These are phyloP conservation scores for Pachypsylla venusta DNA, from an alignment of 1,140 invertebrate species.

Conservation along the genomic window DNA sequence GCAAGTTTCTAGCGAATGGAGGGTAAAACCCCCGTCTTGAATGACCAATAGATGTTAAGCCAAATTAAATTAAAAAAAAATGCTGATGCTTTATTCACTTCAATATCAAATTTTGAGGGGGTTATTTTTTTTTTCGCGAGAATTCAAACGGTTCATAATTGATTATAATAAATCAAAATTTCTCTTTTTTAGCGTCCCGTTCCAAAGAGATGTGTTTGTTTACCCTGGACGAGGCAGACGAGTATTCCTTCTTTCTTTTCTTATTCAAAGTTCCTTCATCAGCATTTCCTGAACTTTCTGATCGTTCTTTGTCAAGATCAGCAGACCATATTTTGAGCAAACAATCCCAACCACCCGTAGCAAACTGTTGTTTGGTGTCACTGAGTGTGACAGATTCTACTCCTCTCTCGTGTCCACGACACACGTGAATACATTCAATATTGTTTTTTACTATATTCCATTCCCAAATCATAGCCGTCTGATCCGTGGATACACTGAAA, in stretches of 20 bases:
- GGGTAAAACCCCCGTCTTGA: too few relatives aligned
- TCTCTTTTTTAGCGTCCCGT: too few relatives aligned
- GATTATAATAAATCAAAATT: too few relatives aligned
- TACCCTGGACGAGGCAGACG: not conserved
- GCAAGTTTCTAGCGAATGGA: too few relatives aligned
- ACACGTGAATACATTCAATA: constrained; percentile 62
- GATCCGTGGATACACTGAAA: constrained; percentile 77
- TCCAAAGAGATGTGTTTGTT: too few relatives aligned
- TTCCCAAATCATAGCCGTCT: constrained; percentile 79
- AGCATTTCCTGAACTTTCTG: not conserved
- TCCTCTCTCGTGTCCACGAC: constrained; percentile 75
- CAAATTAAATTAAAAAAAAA: too few relatives aligned
- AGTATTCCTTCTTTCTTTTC: not conserved
- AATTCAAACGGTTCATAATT: too few relatives aligned
- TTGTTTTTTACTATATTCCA: constrained; percentile 63
- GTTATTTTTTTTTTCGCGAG: too few relatives aligned
- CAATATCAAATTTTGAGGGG: too few relatives aligned
- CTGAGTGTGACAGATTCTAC: constrained; percentile 70
- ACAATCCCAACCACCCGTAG: constrained; percentile 86
- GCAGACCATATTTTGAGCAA: constrained; percentile 64
- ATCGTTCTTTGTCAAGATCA: constrained; percentile 29
- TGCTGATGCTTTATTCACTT: too few relatives aligned
- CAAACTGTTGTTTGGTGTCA: constrained; percentile 45
- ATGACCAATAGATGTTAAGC: too few relatives aligned
- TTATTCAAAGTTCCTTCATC: not conserved